These are phyloP conservation scores for Coelopa frigida DNA, from an alignment of 1,140 invertebrate species.

Conservation along the genomic window DNA sequence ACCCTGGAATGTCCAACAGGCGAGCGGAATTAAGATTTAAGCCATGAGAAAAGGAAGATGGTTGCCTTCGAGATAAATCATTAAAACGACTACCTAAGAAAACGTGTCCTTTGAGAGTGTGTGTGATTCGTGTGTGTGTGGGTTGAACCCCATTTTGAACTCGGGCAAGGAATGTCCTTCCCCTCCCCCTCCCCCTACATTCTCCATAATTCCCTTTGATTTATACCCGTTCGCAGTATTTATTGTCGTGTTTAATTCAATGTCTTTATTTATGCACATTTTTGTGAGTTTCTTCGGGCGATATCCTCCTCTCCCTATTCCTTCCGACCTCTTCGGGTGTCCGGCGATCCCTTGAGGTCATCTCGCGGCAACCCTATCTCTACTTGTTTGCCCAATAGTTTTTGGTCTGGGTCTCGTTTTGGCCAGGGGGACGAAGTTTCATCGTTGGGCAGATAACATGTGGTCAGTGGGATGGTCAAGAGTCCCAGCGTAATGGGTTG, in stretches of 20 bases:
- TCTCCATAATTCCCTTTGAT: slow-evolving; percentile 41
- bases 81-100: slow-evolving; percentile 35
- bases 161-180: too few species aligned
- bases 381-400: too few species aligned
- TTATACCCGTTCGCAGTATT: slow-evolving; percentile 34
- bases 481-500: too few species aligned
- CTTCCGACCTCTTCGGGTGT: too few species aligned
- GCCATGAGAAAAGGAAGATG: slow-evolving; percentile 35
- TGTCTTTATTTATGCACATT: slow-evolving; percentile 10
- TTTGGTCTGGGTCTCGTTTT: too few species aligned
- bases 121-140: slow-evolving; percentile 6
- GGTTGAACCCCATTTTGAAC: too few species aligned
- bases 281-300: neutral
- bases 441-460: too few species aligned
- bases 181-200: too few species aligned
- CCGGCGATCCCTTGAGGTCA: too few species aligned
- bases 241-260: slow-evolving; percentile 38
- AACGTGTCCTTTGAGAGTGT: slow-evolving; percentile 14
- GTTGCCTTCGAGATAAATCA: slow-evolving; percentile 43
- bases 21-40: slow-evolving; percentile 31
- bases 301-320: neutral
- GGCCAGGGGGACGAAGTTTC: too few species aligned
- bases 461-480: too few species aligned
- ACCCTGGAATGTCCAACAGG: neutral
- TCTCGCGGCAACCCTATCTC: too few species aligned